Conservation (phyloP, 2,888 invertebrate species). For the Euplexia lucipara region DNA sequence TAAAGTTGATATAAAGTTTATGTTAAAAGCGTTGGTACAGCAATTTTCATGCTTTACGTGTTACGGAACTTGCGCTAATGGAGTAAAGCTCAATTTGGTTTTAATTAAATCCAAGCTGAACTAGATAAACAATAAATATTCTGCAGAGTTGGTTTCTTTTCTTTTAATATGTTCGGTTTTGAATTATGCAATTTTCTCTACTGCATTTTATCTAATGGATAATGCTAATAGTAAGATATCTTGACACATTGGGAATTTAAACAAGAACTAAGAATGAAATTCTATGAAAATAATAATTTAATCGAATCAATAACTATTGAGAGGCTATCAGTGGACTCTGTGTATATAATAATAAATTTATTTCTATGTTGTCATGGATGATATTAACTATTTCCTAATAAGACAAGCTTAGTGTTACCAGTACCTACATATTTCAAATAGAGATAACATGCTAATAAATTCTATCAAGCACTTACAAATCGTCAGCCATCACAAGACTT, state of each 20-base stretch:
- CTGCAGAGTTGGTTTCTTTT: neutral
- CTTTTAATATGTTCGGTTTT: neutral
- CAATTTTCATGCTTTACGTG: slow-evolving; percentile 56
- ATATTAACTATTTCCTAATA: no score
- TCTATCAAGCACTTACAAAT: neutral
- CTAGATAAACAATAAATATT: neutral
- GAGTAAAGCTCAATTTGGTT: neutral
- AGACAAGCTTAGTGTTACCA: no score
- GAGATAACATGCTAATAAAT: neutral
- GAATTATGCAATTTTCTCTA: neutral
- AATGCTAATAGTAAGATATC: slow-evolving; percentile 15
- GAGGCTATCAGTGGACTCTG: neutral
- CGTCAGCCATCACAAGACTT: no score
- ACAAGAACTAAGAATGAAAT: slow-evolving; percentile 14
- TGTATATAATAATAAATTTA: no score
- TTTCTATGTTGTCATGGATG: no score
- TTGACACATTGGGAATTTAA: slow-evolving; percentile 11
- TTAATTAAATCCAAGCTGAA: neutral
- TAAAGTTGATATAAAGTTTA: slow-evolving; percentile 59
- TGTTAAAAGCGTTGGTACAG: slow-evolving; percentile 63
- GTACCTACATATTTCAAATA: no score
- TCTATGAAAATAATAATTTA: slow-evolving; percentile 16
- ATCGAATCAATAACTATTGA: slow-evolving; percentile 16
- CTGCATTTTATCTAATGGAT: slow-evolving; percentile 11
- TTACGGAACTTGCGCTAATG: slow-evolving; percentile 42